Percentiles rank a stretch among this genome's conserved stretches.
Evolutionary conservation across 2,113 vertebrate species (phyloP).

Genomic region (Phainopepla nitens): DNA sequence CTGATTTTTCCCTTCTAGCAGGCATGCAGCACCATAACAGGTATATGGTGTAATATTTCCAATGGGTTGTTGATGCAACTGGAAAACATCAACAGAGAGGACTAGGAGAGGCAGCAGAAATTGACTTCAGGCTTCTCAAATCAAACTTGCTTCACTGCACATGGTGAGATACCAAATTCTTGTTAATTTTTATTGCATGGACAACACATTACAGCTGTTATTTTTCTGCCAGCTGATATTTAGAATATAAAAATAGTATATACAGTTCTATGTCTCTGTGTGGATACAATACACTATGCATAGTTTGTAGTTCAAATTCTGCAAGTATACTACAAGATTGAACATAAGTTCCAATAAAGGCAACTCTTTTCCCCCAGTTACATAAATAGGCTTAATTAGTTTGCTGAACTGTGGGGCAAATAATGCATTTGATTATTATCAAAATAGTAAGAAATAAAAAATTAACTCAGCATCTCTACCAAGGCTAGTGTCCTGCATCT

Average conservation of each 20-base stretch:
- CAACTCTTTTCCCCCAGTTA: neutral
- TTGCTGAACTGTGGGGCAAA: neutral
- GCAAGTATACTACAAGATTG: neutral
- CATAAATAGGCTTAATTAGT: neutral
- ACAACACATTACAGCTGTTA: neutral
- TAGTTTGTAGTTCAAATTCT: neutral
- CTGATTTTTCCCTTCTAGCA: neutral
- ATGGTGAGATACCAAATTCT: neutral
- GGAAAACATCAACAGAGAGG: neutral
- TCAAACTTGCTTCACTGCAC: neutral
- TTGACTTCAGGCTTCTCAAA: neutral
- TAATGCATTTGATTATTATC: neutral
- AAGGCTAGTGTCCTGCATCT: neutral
- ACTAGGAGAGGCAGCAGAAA: neutral
- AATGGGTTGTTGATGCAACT: neutral
- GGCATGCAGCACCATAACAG: neutral
- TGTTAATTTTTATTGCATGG: neutral
- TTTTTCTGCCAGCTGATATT: neutral
- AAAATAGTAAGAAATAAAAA: neutral
- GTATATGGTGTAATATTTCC: neutral
- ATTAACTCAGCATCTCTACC: neutral
- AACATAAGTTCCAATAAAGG: neutral
- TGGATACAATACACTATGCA: neutral
- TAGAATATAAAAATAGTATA: slow-evolving; percentile 27
- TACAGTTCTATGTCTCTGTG: neutral